Conservation (phyloP, 2,797 vertebrate genomes). For the Emydoidea blandingii region DNA sequence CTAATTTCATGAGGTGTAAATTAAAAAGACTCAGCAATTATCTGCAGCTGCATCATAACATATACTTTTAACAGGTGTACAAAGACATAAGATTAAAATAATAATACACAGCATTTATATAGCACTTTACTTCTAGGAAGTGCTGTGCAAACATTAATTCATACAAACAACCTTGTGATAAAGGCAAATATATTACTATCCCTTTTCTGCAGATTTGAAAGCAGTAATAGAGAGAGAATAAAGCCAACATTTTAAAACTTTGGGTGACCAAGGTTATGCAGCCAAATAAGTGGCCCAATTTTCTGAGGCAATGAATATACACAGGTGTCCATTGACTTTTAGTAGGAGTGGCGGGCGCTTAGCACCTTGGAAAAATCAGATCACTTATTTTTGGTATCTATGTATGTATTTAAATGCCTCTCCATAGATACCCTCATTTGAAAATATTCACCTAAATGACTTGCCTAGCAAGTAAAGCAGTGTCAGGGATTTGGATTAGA, state of each 20-base stretch:
- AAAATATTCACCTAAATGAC: not conserved
- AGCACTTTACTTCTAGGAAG: not conserved
- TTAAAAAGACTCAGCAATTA: not conserved
- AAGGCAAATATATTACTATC: not conserved
- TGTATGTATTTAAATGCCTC: not conserved
- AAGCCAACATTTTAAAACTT: not conserved
- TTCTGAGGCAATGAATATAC: not conserved
- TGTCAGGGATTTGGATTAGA: not conserved
- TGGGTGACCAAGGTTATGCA: not conserved
- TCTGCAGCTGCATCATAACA: not conserved
- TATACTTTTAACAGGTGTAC: not conserved
- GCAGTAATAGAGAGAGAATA: not conserved
- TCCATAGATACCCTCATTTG: not conserved
- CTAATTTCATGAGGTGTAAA: not conserved
- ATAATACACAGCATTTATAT: not conserved
- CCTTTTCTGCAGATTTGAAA: not conserved
- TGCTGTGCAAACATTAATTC: not conserved
- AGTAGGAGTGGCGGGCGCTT: not conserved
- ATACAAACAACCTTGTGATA: not conserved
- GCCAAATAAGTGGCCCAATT: not conserved
- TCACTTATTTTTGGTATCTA: not conserved
- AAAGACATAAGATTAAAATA: slow-evolving; percentile 25
- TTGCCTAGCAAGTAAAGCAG: not conserved
- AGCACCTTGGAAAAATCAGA: not conserved
- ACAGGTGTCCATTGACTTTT: not conserved